Base-by-base conservation (phyloP, 30 jellyfish, hydroid and myxozoan genomes). In the Hydractinia echinata region DNA sequence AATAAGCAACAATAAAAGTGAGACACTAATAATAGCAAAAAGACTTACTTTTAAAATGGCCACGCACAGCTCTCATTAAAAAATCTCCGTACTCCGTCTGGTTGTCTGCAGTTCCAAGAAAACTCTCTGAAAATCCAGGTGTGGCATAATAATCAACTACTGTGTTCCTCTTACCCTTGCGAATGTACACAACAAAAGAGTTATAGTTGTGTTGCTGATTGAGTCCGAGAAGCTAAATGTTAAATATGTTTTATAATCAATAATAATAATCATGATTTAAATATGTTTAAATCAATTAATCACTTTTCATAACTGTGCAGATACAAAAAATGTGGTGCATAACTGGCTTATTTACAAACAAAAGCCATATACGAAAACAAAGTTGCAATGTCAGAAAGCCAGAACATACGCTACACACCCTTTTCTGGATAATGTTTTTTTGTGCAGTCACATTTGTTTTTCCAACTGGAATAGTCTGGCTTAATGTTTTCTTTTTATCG, bases 21-120 rank as follows among this genome's bases (percentile, higher is more conserved):
- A 30, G 44, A 30, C 44, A 30, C 44, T 30, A 30, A 30, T 30
- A 30, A 30, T 30, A 30, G 44, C 44, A 11, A 16, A 58, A 58
- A 16, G 19, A 58, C 69, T 58, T 58, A 58, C 69, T 58, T 58
- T 58, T 58, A 58, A 58, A 58, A 58, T 58, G 69, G 19, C 18
- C 69, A 58, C 19, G 69, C 69, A 58, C 69, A 58, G 69, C 69
- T 58, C 69, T 58, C 69, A 58, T 58, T 58, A 58, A 16, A 11
- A 58, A 16, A 58, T 58, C 69, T 11, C 69, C 69, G 19, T 58
- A 58, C 19, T 58, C 19, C 19, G 69, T 58, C 19, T 16, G 69
- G 19, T 58, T 58, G 69, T 58, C 69, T 16, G 15, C 3, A 11
- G 69, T 58, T 58, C 69, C 69, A 58, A 58, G 69, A 58, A 58